phyloP scores from a whole-genome alignment of 2,113 vertebrate species.

The Dicerorhinus sumatrensis region DNA sequence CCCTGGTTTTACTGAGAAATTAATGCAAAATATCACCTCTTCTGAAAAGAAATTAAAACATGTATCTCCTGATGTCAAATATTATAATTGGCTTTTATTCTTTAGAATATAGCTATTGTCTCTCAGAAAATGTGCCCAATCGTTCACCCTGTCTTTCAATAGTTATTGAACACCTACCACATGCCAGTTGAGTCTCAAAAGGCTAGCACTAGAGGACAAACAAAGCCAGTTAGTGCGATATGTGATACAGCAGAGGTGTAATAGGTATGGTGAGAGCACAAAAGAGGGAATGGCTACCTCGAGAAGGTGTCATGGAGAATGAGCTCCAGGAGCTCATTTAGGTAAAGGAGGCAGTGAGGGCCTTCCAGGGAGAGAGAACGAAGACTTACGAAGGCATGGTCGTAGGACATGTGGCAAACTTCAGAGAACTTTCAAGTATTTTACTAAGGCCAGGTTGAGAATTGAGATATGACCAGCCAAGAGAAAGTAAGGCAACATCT shows the following conservation, averaged over 20 bases:
- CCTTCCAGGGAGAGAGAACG: not conserved
- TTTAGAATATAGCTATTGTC: slow-evolving; percentile 36
- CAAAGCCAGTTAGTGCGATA: not conserved
- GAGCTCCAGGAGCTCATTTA: not conserved
- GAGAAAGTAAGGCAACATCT: not conserved
- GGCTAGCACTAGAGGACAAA: not conserved
- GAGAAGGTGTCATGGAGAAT: not conserved
- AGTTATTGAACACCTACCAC: not conserved
- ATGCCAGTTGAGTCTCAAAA: not conserved
- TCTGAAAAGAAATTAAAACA: not conserved
- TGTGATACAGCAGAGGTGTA: not conserved
- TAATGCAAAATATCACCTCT: not conserved
- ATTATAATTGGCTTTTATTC: slow-evolving; percentile 32
- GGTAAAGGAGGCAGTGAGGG: not conserved
- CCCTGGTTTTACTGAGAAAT: slow-evolving; percentile 15
- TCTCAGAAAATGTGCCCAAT: slow-evolving; percentile 25
- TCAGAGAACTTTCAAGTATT: not conserved
- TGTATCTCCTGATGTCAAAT: not conserved
- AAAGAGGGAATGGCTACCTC: not conserved
- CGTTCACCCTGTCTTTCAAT: not conserved
- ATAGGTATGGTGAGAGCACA: not conserved
- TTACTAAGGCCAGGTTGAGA: not conserved
- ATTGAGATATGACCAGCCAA: not conserved
- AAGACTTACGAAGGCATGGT: not conserved
- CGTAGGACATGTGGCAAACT: not conserved